Evolutionary conservation across 2,797 vertebrate species (phyloP), one percentile per base, ranked within the genome.

Genomic region (Acanthurus lineatus): DNA sequence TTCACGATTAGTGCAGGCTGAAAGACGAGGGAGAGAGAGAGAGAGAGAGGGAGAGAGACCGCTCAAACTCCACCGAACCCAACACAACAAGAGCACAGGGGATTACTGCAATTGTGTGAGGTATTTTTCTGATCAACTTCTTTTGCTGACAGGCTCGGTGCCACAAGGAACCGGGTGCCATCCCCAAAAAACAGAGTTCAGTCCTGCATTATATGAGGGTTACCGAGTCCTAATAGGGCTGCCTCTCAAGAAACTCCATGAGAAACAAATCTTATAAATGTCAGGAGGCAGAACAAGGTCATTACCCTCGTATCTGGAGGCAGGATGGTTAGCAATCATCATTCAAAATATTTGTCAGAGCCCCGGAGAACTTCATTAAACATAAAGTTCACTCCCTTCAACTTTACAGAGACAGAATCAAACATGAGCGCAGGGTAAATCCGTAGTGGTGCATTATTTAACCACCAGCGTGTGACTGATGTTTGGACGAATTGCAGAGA

Each of bases 61-160:
- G 81, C 81, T 88, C 76, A 79, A 89, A 88, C 90, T 88, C 83
- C 35, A 79, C 73, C 82, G 49, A 90, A 85, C 81, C 76, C 78
- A 75, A 89, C 72, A 89, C 79, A 92, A 94, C 88, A 85, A 85
- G 80, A 86, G 80, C 81, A 25, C 47, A n/a, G 69, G 73, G 90
- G 94, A 95, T 95, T 95, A 95, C 73, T 22, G 75, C 90, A 84
- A 94, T 93, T 94, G 91, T 94, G 92, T 93, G 91, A 87, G 91
- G 88, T 93, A 89, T 92, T 93, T 89, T 93, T 89, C 87, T 72
- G 87, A 89, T 92, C 86, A 92, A 90, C 86, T 91, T 87, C 88
- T 92, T 35, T 86, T 86, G 88, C 91, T 79, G 81, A 80, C 70
- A 28, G 81, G 77, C 76, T 78, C 59, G 6, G 76, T 51, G 82